Evolutionary conservation across 2,888 invertebrate genomes (phyloP).

Genomic region (Disparrhopalites patrizii): DNA sequence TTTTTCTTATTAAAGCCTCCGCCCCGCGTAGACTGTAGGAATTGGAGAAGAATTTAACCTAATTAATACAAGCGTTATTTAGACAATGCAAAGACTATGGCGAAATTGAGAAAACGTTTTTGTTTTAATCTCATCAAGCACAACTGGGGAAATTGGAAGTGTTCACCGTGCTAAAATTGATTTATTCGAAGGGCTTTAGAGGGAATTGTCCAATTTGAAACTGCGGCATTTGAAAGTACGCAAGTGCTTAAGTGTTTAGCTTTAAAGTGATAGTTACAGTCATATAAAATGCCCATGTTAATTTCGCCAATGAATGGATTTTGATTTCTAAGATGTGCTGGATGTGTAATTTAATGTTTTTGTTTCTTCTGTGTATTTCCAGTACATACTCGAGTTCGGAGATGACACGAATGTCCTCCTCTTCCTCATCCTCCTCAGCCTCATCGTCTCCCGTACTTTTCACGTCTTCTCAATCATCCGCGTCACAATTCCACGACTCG

Average conservation of each 20-base stretch:
- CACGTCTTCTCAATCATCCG: constrained; percentile 35
- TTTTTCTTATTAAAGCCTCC: too few species aligned
- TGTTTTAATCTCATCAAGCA: too few species aligned
- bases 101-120: too few species aligned
- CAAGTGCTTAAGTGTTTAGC: background rate
- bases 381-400: constrained; percentile 48
- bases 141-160: too few species aligned
- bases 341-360: constrained; percentile 5
- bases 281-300: background rate
- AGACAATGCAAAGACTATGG: too few species aligned
- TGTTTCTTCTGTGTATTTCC: constrained; percentile 28
- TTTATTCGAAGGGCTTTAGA: too few species aligned
- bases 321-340: background rate
- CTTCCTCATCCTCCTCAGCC: constrained; percentile 47
- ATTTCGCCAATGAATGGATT: background rate
- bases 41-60: too few species aligned
- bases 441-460: constrained; percentile 47
- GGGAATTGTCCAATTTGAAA: too few species aligned
- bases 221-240: too few species aligned
- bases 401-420: constrained; percentile 48
- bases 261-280: background rate
- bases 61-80: too few species aligned
- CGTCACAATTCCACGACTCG: constrained; percentile 44
- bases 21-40: too few species aligned
- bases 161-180: too few species aligned